Evolutionary conservation across 2,888 invertebrate species (phyloP).

Genomic region (Sisyra nigra): DNA sequence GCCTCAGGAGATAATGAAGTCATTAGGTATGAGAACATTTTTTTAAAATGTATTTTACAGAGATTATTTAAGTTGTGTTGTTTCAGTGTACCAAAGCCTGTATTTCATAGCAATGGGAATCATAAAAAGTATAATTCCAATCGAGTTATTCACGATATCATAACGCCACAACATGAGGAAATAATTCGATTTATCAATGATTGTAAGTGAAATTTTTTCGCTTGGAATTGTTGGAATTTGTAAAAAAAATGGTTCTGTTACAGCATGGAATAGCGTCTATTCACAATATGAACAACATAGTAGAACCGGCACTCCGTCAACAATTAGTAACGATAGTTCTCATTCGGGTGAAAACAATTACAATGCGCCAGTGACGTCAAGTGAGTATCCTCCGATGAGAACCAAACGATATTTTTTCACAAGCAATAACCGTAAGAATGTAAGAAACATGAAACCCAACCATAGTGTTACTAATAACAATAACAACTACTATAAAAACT

Average conservation of each 20-base stretch:
- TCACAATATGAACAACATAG: constrained; percentile 34
- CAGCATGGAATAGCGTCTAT: constrained; percentile 46
- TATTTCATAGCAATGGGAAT: constrained; percentile 57
- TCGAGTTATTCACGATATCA: constrained; percentile 39
- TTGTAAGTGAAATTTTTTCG: constrained; percentile 40
- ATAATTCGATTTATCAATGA: constrained; percentile 74
- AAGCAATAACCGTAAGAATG: no score
- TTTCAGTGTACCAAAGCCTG: constrained; percentile 63
- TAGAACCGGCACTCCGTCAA: constrained; percentile 1
- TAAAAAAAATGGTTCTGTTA: constrained; percentile 14
- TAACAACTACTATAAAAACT: no score
- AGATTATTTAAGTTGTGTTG: constrained; percentile 14
- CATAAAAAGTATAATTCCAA: constrained; percentile 43
- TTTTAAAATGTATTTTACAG: neutral
- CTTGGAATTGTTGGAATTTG: constrained; percentile 4
- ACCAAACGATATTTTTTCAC: no score
- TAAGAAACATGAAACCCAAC: no score
- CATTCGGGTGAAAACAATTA: constrained; percentile 38
- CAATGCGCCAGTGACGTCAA: constrained; percentile 26
- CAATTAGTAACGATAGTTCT: constrained; percentile 17
- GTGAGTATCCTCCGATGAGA: no score
- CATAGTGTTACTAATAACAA: no score
- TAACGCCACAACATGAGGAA: constrained; percentile 72
- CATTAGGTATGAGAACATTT: constrained; percentile 34
- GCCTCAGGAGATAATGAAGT: constrained; percentile 48